Evolutionary conservation across 2,888 invertebrate species (phyloP).

Genomic region (Leptinotarsa haldemani): DNA sequence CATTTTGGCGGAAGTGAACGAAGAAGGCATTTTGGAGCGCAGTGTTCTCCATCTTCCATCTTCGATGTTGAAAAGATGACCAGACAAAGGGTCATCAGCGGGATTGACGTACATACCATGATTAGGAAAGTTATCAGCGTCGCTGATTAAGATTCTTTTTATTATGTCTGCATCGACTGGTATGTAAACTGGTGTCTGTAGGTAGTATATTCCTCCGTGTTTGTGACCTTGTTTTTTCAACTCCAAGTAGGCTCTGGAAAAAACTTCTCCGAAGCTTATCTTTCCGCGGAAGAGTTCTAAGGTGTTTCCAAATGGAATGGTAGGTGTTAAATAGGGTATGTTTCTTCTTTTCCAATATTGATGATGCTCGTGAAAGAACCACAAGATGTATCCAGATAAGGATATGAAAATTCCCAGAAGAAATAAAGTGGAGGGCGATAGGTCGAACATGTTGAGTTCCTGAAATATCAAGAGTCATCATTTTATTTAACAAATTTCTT

Average conservation of each 20-base stretch:
- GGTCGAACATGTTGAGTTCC: conserved; percentile 1
- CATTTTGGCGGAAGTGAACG: conserved; percentile 61
- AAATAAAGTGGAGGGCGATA: background rate
- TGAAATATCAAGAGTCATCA: background rate
- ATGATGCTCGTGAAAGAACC: conserved; percentile 73
- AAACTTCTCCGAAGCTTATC: conserved; percentile 46
- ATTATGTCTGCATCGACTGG: conserved; percentile 55
- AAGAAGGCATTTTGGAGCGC: conserved; percentile 51
- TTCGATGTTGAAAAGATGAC: conserved; percentile 64
- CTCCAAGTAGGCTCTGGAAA: conserved; percentile 42
- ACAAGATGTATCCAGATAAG: conserved; percentile 27
- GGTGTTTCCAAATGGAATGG: conserved; percentile 52
- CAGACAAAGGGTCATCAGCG: conserved; percentile 62
- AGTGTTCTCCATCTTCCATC: conserved; percentile 63
- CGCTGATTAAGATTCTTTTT: conserved; percentile 69
- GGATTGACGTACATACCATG: conserved; percentile 48
- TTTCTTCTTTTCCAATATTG: conserved; percentile 50
- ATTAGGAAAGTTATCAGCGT: conserved; percentile 64
- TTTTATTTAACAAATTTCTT: background rate
- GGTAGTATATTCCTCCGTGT: conserved; percentile 58
- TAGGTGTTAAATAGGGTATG: conserved; percentile 46
- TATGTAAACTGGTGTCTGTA: conserved; percentile 61
- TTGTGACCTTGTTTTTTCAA: conserved; percentile 48
- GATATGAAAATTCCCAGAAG: conserved; percentile 12
- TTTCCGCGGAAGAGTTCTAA: conserved; percentile 41